These are phyloP conservation scores for Perca schrenkii DNA, from an alignment of 2,113 vertebrate species.

Conservation along the genomic window DNA sequence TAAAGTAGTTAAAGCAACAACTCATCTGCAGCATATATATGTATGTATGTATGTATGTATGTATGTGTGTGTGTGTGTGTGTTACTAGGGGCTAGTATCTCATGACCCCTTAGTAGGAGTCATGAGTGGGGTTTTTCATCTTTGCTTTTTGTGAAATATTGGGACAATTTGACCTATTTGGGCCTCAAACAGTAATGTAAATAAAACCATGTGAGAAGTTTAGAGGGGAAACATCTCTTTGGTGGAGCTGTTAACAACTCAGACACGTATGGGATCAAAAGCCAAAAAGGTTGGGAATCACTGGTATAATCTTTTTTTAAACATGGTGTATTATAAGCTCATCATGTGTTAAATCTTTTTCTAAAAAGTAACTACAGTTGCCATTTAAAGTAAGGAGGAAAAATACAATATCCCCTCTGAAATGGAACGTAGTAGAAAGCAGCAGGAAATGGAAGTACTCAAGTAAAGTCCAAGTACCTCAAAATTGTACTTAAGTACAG, in stretches of 20 bases:
- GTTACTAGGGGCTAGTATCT: no score
- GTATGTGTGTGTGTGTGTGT: no score
- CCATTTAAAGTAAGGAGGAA: background rate
- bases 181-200: background rate
- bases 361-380: background rate
- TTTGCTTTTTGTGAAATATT: background rate
- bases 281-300: background rate
- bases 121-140: background rate
- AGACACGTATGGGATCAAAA: background rate
- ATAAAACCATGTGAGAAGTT: background rate
- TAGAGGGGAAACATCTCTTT: background rate
- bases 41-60: no score
- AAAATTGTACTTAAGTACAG: background rate
- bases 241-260: background rate
- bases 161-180: background rate
- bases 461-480: background rate
- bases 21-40: no score
- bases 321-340: background rate
- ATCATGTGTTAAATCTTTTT: background rate
- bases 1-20: no score
- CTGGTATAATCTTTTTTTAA: background rate
- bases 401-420: background rate
- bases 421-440: background rate
- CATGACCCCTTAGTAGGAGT: no score
- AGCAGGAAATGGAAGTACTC: background rate